Evolutionary conservation across 2,113 vertebrate genomes (phyloP).

Genomic region (Cyanoderma ruficeps): DNA sequence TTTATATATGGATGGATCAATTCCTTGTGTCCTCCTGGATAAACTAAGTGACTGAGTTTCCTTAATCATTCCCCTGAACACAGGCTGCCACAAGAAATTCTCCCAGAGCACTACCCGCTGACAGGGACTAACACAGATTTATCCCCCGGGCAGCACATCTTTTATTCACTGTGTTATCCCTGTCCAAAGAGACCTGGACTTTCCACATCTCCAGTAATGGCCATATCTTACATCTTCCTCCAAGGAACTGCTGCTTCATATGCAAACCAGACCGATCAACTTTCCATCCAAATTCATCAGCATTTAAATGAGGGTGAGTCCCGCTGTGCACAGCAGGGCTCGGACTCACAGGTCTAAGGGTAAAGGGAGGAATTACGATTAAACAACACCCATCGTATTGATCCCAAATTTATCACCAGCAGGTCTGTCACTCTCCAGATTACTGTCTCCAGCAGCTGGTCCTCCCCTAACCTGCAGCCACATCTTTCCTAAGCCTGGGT

Average conservation of each 20-base stretch:
- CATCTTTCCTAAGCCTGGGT: background rate
- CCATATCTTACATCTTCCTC: background rate
- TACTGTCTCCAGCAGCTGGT: background rate
- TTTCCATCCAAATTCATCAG: background rate
- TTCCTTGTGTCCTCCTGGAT: background rate
- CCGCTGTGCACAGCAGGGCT: background rate
- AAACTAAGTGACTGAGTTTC: background rate
- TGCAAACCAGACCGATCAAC: background rate
- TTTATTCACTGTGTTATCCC: background rate
- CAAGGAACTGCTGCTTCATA: background rate
- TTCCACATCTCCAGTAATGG: rapidly evolving
- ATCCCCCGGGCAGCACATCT: background rate
- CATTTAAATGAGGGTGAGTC: background rate
- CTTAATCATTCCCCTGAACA: background rate
- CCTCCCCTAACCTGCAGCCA: background rate
- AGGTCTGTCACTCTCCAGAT: background rate
- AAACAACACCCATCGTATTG: rapidly evolving
- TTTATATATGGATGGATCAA: background rate
- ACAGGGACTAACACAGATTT: background rate
- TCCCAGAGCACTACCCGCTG: background rate
- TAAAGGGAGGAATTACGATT: background rate
- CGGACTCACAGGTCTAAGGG: background rate
- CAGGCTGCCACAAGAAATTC: background rate
- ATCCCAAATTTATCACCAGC: background rate
- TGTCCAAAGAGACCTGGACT: background rate